Evolutionary conservation across 1,140 invertebrate species (phyloP).

Genomic region (Ectropis grisescens): DNA sequence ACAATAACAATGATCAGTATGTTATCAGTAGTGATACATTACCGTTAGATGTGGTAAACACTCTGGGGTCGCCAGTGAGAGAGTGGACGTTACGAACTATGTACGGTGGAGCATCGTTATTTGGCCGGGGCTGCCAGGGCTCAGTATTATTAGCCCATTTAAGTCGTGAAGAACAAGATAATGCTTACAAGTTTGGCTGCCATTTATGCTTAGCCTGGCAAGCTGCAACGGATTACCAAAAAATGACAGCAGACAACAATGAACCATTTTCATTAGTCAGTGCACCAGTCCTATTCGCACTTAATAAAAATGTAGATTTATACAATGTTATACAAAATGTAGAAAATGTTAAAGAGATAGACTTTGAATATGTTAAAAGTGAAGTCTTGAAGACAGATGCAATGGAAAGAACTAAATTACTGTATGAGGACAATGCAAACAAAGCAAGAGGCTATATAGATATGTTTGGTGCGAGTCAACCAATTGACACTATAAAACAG

Average conservation of each 20-base stretch:
- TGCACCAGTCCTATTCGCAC: constrained; percentile 85
- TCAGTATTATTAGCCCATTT: constrained; percentile 83
- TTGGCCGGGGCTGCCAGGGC: constrained; percentile 87
- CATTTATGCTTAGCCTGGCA: constrained; percentile 89
- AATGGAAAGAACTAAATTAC: constrained; percentile 34
- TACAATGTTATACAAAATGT: constrained; percentile 75
- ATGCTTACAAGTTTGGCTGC: constrained; percentile 86
- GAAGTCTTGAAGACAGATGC: constrained; percentile 42
- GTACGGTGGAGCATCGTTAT: constrained; percentile 80
- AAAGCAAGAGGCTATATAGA: constrained; percentile 39
- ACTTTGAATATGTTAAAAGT: constrained; percentile 67
- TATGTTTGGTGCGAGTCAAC: constrained; percentile 41
- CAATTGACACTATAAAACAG: constrained; percentile 39
- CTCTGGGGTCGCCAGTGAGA: constrained; percentile 74
- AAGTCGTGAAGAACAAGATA: constrained; percentile 72
- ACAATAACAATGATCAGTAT: constrained; percentile 23
- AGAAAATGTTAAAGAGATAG: constrained; percentile 73
- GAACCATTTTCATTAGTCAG: constrained; percentile 75
- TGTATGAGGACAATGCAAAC: constrained; percentile 38
- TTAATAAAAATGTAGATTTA: constrained; percentile 76
- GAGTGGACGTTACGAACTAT: constrained; percentile 87
- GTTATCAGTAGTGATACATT: constrained; percentile 39
- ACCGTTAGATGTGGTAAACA: constrained; percentile 62
- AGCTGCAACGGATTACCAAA: constrained; percentile 74
- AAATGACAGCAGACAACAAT: constrained; percentile 49